Evolutionary conservation across 2,797 vertebrate genomes (phyloP).

Genomic region (Sarcoramphus papa): DNA sequence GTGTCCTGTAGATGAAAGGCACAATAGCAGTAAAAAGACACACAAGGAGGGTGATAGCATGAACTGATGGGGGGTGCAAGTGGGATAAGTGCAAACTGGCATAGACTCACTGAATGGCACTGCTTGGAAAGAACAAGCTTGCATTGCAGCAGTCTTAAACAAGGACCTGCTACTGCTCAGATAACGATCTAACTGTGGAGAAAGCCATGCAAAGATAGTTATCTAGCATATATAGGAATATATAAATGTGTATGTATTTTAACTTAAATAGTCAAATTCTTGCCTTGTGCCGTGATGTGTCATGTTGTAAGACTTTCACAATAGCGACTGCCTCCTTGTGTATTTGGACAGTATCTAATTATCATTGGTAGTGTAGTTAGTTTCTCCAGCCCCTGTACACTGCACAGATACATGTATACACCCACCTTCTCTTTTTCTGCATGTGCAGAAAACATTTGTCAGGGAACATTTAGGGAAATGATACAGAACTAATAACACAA

Average conservation of each 20-base stretch:
- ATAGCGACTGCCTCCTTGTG: neutral
- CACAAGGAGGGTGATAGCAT: neutral
- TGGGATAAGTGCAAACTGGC: neutral
- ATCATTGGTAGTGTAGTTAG: neutral
- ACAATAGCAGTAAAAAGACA: neutral
- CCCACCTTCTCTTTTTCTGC: neutral
- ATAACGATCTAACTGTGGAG: neutral
- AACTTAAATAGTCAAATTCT: neutral
- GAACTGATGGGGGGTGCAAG: neutral
- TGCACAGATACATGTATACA: neutral
- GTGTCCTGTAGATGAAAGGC: neutral
- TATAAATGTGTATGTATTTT: neutral
- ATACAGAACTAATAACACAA: neutral
- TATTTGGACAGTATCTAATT: neutral
- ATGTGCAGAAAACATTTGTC: neutral
- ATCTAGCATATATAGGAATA: neutral
- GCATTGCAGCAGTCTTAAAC: neutral
- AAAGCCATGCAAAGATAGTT: neutral
- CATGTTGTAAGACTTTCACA: neutral
- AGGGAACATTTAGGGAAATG: neutral
- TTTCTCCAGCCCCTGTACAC: neutral
- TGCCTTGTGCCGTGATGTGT: neutral
- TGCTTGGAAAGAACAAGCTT: neutral
- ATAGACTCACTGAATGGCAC: neutral
- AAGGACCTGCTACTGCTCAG: neutral